Evolutionary conservation across 2,797 vertebrate genomes (phyloP).

Genomic region (Hydrophis major): DNA sequence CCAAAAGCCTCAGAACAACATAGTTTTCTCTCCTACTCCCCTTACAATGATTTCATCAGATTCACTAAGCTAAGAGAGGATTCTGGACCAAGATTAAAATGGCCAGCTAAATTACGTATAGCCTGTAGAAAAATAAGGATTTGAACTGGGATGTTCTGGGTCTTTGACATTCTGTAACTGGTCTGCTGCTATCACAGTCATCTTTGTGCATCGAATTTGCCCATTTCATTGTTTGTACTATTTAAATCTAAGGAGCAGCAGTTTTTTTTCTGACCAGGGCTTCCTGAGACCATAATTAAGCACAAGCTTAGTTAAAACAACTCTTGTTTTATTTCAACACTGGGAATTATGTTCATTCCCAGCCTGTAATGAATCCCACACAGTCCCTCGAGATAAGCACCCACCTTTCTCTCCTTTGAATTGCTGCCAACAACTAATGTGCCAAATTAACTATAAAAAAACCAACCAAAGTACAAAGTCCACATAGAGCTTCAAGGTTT

Average conservation of each 20-base stretch:
- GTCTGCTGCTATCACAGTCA: neutral
- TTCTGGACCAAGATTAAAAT: neutral
- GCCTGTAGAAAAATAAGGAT: neutral
- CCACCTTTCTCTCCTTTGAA: no score
- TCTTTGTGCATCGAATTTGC: neutral
- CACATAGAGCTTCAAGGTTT: no score
- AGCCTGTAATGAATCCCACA: no score
- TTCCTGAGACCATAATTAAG: no score
- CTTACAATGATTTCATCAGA: neutral
- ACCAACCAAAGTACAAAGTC: no score
- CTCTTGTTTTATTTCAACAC: no score
- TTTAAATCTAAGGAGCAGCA: neutral
- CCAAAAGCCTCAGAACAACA: neutral
- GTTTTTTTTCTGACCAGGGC: neutral
- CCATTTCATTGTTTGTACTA: neutral
- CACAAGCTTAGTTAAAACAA: no score
- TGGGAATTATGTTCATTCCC: no score
- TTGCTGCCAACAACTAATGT: no score
- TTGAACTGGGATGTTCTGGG: neutral
- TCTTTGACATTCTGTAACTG: neutral
- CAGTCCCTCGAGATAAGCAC: no score
- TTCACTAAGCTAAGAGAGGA: neutral
- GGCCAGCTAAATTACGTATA: neutral
- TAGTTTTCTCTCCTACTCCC: neutral
- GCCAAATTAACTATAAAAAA: no score